These are phyloP conservation scores for Poecile atricapillus DNA, from an alignment of 2,113 vertebrate species.

Conservation along the genomic window DNA sequence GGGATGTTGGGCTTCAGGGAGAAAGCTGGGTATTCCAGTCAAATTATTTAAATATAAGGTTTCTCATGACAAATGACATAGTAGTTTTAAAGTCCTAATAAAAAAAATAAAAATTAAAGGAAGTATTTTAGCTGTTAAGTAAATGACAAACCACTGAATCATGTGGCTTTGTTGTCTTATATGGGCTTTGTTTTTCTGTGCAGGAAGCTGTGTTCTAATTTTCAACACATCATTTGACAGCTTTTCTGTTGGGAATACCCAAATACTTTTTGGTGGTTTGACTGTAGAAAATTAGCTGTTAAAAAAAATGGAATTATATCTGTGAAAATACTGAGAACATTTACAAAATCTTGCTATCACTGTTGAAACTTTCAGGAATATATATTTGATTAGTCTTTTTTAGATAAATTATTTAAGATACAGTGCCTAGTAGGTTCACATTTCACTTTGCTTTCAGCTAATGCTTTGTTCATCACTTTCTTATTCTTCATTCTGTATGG, in stretches of 20 bases:
- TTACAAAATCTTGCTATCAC: not conserved
- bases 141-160: not conserved
- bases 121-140: not conserved
- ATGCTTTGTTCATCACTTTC: not conserved
- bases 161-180: not conserved
- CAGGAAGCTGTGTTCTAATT: not conserved
- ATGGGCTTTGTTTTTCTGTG: not conserved
- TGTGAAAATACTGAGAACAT: not conserved
- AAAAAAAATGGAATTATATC: not conserved
- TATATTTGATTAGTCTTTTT: not conserved
- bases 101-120: too few species aligned
- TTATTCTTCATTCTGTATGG: not conserved
- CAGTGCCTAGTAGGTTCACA: not conserved
- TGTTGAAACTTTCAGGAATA: not conserved
- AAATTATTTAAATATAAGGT: not conserved
- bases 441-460: not conserved
- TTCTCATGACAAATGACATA: not conserved
- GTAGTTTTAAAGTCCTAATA: not conserved
- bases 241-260: not conserved
- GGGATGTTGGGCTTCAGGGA: not conserved
- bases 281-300: not conserved
- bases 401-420: not conserved
- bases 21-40: not conserved
- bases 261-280: not conserved
- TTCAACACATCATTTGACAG: fast-evolving